Conservation (phyloP, 1,140 invertebrate species). For the Phortica variegata region DNA sequence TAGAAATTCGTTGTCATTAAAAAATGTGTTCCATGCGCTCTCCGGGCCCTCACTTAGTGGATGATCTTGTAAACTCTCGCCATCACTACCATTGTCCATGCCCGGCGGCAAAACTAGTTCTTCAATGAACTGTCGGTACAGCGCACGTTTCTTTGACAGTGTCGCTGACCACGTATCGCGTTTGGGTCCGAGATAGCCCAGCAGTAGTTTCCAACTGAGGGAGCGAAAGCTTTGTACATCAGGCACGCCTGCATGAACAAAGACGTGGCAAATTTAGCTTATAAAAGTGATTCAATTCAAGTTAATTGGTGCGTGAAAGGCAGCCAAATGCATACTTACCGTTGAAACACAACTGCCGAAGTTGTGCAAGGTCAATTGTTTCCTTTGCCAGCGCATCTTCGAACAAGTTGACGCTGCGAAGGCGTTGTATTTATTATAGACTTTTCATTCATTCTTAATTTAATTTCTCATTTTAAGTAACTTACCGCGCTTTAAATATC, state of each 20-base stretch:
- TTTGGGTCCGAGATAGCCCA: constrained; percentile 77
- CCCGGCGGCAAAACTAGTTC: constrained; percentile 82
- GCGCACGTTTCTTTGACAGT: constrained; percentile 68
- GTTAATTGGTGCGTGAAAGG: not conserved
- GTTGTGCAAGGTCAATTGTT: constrained; percentile 65
- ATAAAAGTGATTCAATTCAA: not conserved
- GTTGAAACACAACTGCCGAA: constrained; percentile 74
- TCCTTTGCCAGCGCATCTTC: constrained; percentile 68
- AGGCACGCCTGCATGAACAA: constrained; percentile 77
- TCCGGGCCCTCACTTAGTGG: constrained; percentile 92
- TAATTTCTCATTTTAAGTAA: not conserved
- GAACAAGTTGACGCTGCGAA: constrained; percentile 73
- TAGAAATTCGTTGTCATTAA: constrained; percentile 92
- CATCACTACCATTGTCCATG: constrained; percentile 62
- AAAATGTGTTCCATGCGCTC: constrained; percentile 88
- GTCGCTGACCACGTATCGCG: constrained; percentile 67
- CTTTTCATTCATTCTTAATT: not conserved
- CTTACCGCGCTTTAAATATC: constrained; percentile 49
- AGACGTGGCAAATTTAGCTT: not conserved
- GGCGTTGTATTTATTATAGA: too few relatives aligned
- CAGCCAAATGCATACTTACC: constrained; percentile 61
- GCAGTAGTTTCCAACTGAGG: constrained; percentile 78
- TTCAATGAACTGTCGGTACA: constrained; percentile 84
- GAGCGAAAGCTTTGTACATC: constrained; percentile 76
- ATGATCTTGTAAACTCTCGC: constrained; percentile 68